These are phyloP conservation scores for Pangasianodon hypophthalmus DNA, from an alignment of 2,113 vertebrate genomes.

Conservation along the genomic window DNA sequence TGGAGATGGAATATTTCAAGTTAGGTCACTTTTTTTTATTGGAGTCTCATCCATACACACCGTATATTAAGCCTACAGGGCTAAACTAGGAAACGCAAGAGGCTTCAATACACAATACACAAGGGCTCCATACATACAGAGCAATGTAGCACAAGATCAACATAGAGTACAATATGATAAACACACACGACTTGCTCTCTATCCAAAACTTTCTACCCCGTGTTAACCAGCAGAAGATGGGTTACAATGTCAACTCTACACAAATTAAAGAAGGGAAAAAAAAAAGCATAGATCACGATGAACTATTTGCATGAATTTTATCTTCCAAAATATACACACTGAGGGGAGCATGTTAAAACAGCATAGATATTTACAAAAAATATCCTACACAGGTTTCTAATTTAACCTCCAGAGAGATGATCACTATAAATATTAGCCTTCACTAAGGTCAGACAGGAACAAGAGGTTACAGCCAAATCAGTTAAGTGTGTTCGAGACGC, in stretches of 20 bases:
- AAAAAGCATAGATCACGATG: neutral
- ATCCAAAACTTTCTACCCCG: neutral
- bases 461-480: conserved; percentile 44
- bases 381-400: neutral
- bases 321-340: neutral
- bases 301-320: neutral
- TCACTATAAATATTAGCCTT: neutral
- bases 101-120: neutral
- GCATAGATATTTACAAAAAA: neutral
- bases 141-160: neutral
- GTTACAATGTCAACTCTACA: neutral
- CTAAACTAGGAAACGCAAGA: neutral
- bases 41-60: neutral
- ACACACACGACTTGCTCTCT: neutral
- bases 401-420: neutral
- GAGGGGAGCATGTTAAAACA: neutral
- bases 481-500: conserved; percentile 53
- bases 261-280: neutral
- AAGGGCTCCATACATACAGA: neutral
- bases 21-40: neutral
- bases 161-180: neutral
- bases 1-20: conserved; percentile 33
- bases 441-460: neutral
- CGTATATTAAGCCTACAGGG: neutral
- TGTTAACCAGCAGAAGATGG: neutral